Base-by-base conservation (phyloP, 2,888 invertebrate species). In the Luperina nickerlii region DNA sequence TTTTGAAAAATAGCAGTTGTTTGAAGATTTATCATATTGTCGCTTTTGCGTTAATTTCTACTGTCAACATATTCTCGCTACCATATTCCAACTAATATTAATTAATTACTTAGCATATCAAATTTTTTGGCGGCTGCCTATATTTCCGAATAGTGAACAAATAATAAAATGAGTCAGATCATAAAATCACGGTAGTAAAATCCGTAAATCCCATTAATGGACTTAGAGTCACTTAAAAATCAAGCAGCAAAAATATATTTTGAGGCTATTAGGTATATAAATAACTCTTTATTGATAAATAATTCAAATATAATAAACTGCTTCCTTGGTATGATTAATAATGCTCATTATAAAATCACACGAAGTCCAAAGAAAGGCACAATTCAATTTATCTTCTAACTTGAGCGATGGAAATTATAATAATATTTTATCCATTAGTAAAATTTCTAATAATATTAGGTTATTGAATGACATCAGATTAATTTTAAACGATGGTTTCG, bases 21-120 rank as follows among this genome's bases (percentile, higher is more conserved):
- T 71, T n/a, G 3, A 18, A 27, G 62, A 83, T 84, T 75, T 57
- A 83, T 70, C n/a, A 66, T 63, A 32, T n/a, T 54, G 65, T 66
- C 27, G 18, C 11, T 45, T 60, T 63, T 1, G 32, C 54, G 45
- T 57, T 73, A 66, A 83, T 71, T 68, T 51, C 27, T 66, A 57
- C 32, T 84, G 76, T 60, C 68, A 65, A 83, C 63, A 78, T 74
- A 38, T 74, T n/a, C 62, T 68, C 15, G 81, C 84, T 81, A 74
- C 71, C 54, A 76, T 13, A 70, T 82, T 54, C 27, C 24, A 51
- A 69, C 1, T 32, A 63, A 72, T 74, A 24, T 2, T 65, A 42
- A 69, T 78, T 73, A 82, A 74, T 60, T 54, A 20, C 54, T 70
- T 48, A 48, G 15, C 0, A 20, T 32, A 20, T 45, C 18, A 45